Evolutionary conservation across 1,140 invertebrate genomes (phyloP).

Genomic region (Hormaphis cornu): DNA sequence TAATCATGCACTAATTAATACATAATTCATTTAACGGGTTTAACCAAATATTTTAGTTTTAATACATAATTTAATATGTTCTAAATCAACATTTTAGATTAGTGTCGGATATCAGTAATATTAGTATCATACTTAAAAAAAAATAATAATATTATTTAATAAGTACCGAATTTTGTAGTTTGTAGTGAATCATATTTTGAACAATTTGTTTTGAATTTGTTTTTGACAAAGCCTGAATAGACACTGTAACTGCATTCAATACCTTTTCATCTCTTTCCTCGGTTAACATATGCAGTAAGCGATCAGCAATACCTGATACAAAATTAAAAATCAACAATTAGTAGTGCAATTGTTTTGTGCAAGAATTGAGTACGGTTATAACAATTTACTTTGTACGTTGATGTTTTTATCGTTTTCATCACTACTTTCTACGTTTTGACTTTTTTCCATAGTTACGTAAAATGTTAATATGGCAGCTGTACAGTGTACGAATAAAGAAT

Average conservation of each 20-base stretch:
- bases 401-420: not conserved
- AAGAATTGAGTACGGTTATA: not conserved
- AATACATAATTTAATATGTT: no score
- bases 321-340: not conserved
- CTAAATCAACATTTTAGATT: not conserved
- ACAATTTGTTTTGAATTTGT: constrained; percentile 8
- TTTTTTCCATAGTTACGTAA: not conserved
- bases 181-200: constrained; percentile 27
- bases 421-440: not conserved
- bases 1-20: not conserved
- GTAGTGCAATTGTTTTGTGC: not conserved
- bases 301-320: not conserved
- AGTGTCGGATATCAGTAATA: not conserved
- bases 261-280: constrained; percentile 21
- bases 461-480: no score
- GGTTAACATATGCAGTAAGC: constrained; percentile 20
- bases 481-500: no score
- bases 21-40: not conserved
- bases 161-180: constrained; percentile 21
- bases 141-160: not conserved
- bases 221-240: constrained; percentile 6
- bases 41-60: no score
- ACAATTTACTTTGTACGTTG: not conserved
- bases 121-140: not conserved
- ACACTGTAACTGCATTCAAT: not conserved